Conservation (phyloP, 1,140 invertebrate species). For the Heliconius melpomene region DNA sequence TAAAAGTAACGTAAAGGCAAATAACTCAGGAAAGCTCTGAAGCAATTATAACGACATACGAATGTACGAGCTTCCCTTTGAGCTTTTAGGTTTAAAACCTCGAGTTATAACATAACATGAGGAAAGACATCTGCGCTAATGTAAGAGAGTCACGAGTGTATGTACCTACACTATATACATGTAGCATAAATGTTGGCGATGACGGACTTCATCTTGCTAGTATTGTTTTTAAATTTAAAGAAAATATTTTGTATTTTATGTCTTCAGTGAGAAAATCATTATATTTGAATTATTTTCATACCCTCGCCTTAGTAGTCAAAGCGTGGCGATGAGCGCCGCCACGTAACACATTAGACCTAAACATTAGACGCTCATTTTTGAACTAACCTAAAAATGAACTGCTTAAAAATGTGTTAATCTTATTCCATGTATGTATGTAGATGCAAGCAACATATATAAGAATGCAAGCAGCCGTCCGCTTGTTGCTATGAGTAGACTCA, state of each 20-base stretch:
- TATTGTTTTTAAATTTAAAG: background rate
- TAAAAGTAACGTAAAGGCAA: background rate
- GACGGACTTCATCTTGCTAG: background rate
- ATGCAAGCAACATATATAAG: no score
- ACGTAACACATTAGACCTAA: no score
- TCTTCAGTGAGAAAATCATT: no score
- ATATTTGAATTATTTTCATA: no score
- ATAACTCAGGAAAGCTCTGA: background rate
- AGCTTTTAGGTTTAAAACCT: background rate
- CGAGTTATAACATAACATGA: background rate
- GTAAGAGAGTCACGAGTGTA: background rate
- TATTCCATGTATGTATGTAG: no score
- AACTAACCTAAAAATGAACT: no score
- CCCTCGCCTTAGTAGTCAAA: no score
- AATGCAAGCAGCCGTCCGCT: background rate
- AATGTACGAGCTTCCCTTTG: background rate
- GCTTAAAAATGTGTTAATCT: no score
- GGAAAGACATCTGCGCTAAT: background rate
- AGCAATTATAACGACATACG: constrained; percentile 5
- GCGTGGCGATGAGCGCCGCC: no score
- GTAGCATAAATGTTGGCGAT: background rate
- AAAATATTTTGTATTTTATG: background rate
- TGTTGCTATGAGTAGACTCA: background rate
- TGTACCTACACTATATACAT: background rate
- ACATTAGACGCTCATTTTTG: no score